Percentiles rank a stretch among this genome's conserved stretches.
phyloP scores from a whole-genome alignment of 53 echinoderm and acorn worm genomes.

The Holothuria scabra region DNA sequence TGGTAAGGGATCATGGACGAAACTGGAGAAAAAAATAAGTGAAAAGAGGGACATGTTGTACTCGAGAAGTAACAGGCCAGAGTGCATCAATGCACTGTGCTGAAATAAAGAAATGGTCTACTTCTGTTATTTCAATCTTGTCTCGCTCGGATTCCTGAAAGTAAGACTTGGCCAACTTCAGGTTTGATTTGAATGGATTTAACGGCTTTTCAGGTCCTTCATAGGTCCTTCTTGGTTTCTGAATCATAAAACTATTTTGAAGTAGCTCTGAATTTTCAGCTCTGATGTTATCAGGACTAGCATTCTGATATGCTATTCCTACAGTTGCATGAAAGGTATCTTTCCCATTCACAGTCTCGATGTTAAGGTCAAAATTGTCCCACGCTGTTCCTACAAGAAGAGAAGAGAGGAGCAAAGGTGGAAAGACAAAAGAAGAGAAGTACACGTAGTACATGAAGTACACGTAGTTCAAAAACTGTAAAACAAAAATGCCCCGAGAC shows the following conservation, averaged over 20 bases:
- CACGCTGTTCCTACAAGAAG: constrained; percentile 43
- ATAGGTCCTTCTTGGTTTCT: constrained; percentile 31
- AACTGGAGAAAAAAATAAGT: constrained; percentile 35
- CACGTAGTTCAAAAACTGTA: too few species aligned
- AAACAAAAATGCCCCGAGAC: too few species aligned
- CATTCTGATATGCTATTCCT: constrained; percentile 45
- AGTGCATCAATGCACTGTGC: constrained; percentile 2
- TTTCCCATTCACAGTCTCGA: constrained; percentile 51
- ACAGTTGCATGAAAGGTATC: constrained; percentile 31
- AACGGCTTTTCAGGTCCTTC: constrained; percentile 20
- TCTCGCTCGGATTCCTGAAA: not conserved
- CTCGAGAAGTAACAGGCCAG: constrained; percentile 22
- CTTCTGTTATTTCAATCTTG: too few species aligned
- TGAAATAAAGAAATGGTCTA: not conserved
- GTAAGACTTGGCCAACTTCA: constrained; percentile 30
- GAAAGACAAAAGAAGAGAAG: too few species aligned
- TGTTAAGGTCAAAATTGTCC: constrained; percentile 56
- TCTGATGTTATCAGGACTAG: not conserved
- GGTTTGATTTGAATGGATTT: constrained; percentile 14
- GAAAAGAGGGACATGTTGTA: constrained; percentile 33
- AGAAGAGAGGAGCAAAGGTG: not conserved
- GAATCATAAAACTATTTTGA: not conserved
- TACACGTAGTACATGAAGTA: too few species aligned
- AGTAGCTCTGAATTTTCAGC: not conserved
- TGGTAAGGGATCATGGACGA: constrained; percentile 41